phyloP scores from a whole-genome alignment of 2,888 invertebrate genomes.

The Euplexia lucipara region DNA sequence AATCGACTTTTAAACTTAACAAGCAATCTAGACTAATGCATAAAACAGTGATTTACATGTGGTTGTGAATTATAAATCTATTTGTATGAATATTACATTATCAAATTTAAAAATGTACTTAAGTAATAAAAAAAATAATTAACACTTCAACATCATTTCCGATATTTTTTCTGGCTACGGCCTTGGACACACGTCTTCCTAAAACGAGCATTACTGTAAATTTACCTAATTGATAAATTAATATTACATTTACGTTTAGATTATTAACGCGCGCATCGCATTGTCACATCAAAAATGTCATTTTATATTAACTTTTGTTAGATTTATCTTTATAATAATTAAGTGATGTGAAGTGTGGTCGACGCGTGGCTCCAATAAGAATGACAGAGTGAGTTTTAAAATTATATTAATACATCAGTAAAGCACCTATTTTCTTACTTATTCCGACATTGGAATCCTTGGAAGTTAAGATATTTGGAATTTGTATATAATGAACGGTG shows the following conservation, averaged over 20 bases:
- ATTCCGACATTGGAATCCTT: conserved; percentile 62
- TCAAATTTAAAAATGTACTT: conserved; percentile 54
- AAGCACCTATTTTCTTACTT: conserved; percentile 76
- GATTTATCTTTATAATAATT: conserved; percentile 23
- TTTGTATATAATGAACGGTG: conserved; percentile 69
- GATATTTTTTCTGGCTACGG: conserved; percentile 45
- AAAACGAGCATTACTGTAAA: conserved; percentile 64
- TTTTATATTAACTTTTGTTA: conserved; percentile 46
- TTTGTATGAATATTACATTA: conserved; percentile 47
- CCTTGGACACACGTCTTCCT: conserved; percentile 60
- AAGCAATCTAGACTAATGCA: conserved; percentile 39
- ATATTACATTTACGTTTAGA: conserved; percentile 41
- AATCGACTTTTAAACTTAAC: conserved; percentile 29
- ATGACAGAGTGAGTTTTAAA: conserved; percentile 57
- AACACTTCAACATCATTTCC: conserved; percentile 15
- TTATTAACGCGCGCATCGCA: conserved; percentile 33
- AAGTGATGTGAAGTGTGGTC: conserved; percentile 33
- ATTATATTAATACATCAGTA: conserved; percentile 63
- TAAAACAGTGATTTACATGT: conserved; percentile 50
- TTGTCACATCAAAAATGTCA: conserved; percentile 28
- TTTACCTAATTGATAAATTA: conserved; percentile 66
- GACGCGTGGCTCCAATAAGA: conserved; percentile 43
- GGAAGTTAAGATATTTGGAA: conserved; percentile 66
- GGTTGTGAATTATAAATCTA: conserved; percentile 54
- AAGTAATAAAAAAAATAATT: conserved; percentile 42